These are phyloP conservation scores for Melanotaenia duboulayi DNA, from an alignment of 2,113 vertebrate genomes.

Conservation along the genomic window DNA sequence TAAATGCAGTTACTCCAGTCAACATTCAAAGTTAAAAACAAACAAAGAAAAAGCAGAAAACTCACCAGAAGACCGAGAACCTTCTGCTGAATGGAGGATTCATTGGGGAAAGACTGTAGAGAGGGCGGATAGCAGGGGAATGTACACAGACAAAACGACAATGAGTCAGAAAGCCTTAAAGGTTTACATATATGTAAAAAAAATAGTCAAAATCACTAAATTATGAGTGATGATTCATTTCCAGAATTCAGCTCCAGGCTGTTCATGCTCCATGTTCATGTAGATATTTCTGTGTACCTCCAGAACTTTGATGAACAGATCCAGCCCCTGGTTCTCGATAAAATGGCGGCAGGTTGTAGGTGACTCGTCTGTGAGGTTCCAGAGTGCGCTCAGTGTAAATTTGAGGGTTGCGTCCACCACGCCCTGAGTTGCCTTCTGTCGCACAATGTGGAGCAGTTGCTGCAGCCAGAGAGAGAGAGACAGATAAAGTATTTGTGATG, in stretches of 20 bases:
- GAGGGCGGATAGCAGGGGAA: neutral
- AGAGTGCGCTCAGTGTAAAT: constrained; percentile 97
- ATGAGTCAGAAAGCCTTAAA: constrained; percentile 37
- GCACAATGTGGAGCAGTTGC: constrained; percentile 99
- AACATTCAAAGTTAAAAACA: neutral
- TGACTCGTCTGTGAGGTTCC: constrained; percentile 99
- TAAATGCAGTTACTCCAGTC: neutral
- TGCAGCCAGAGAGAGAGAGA: constrained; percentile 47
- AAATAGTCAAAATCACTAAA: neutral
- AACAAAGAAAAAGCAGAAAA: constrained; percentile 3
- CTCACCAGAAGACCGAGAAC: constrained; percentile 98
- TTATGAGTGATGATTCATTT: constrained; percentile 5
- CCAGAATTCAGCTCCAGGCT: neutral
- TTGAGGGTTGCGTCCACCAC: constrained; percentile 97
- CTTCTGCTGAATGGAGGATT: constrained; percentile 98
- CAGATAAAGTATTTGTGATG: neutral
- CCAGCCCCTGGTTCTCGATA: constrained; percentile 97
- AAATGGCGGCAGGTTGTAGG: constrained; percentile 99
- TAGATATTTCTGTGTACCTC: constrained; percentile 84
- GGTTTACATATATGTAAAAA: constrained; percentile 6
- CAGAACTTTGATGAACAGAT: constrained; percentile 96
- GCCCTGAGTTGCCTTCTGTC: constrained; percentile 95
- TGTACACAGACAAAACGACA: constrained; percentile 32
- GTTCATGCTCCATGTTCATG: neutral
- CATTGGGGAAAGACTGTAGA: constrained; percentile 92